Evolutionary conservation across 1,140 invertebrate genomes (phyloP), one percentile per base, ranked within the genome.

Genomic region (Chymomyza costata): DNA sequence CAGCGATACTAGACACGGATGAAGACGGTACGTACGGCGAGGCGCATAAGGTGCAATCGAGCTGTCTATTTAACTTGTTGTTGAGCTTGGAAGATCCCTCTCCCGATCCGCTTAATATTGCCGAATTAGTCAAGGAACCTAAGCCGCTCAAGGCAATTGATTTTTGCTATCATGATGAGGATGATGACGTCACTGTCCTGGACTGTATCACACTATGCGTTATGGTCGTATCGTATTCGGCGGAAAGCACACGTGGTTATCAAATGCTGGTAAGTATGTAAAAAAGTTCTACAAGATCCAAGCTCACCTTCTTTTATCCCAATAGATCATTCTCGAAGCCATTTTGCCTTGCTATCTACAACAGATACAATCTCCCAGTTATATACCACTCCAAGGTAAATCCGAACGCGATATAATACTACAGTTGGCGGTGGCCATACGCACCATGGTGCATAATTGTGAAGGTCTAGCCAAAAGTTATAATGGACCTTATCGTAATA

Each of bases 101-200:
- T 1, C 93, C 94, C 0, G 98, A 99, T 88, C 95, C 94, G 1
- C 88, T 99, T 0, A 95, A 97, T 73, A 97, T 99, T 61, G 92
- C 97, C 6, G 96, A 99, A 85, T 84, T 99, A 19, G 96, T 99
- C 0, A 94, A 97, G 80, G 95, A 97, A 82, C 95, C 97, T 16
- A 98, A 98, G 86, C 98, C 98, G 0, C 87, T 99, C 1, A 95
- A 95, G 86, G 96, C 98, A 1, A 93, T 99, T 53, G 97, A 98
- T 86, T 97, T 98, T 86, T 98, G 97, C 85, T 98, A 98, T 85
- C 93, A 96, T 58, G 96, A 97, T 76, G 97, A 98, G 81, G 93
- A 95, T 35, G 96, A 98, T 86, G 95, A 96, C 88, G 94, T 98
- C 14, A 94, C 93, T 6, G 93, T 98, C 1, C 86, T 98, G 18